These are phyloP conservation scores for Lophotis ruficrista DNA, from an alignment of 2,113 vertebrate genomes.

Conservation along the genomic window DNA sequence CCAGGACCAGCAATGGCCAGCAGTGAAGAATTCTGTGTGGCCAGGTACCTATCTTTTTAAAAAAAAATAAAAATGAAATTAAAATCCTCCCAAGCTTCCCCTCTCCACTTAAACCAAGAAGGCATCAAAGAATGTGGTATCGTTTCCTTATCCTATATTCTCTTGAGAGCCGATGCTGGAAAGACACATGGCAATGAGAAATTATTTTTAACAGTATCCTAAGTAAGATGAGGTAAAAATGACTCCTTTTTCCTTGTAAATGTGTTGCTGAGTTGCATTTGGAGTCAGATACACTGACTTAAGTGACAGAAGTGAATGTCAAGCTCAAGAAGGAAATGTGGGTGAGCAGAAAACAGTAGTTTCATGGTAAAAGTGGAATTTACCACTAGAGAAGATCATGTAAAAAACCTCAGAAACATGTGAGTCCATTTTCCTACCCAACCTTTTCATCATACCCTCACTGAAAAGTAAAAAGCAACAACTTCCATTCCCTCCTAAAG, in stretches of 20 bases:
- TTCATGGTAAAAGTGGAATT: not conserved
- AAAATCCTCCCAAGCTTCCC: not conserved
- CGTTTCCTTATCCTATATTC: not conserved
- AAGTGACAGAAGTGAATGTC: not conserved
- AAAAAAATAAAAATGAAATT: not conserved
- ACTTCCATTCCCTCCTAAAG: not conserved
- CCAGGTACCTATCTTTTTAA: not conserved
- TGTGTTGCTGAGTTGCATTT: not conserved
- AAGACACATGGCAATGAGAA: not conserved
- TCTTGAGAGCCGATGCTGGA: not conserved
- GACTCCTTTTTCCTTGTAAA: not conserved
- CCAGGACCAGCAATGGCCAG: not conserved
- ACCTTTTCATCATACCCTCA: not conserved
- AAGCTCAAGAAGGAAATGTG: not conserved
- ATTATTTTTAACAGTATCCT: not conserved
- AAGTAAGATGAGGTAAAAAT: not conserved
- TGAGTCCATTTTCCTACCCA: not conserved
- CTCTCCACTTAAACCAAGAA: not conserved
- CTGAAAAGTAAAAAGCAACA: not conserved
- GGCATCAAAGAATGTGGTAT: not conserved
- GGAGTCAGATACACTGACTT: not conserved
- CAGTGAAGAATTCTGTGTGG: not conserved
- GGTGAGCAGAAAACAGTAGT: not conserved
- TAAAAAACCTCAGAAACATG: not conserved
- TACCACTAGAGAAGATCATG: not conserved